phyloP scores from a whole-genome alignment of 1,140 invertebrate species.

The Zelostemma sp. region DNA sequence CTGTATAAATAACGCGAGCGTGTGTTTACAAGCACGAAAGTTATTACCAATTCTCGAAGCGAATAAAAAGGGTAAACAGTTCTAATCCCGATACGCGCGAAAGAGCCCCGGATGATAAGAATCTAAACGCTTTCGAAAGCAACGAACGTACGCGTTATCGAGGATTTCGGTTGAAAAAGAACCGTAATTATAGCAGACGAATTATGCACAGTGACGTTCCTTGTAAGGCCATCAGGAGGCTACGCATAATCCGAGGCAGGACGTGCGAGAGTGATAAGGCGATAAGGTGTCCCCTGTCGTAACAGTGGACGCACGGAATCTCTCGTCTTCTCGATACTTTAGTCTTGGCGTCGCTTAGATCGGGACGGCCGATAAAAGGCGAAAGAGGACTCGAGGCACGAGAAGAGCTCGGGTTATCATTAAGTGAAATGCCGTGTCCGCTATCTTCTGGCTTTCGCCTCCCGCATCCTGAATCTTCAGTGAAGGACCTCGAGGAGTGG shows the following conservation, averaged over 20 bases:
- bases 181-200: slow-evolving; percentile 42
- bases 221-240: slow-evolving; percentile 35
- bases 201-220: slow-evolving; percentile 37
- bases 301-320: slow-evolving; percentile 7
- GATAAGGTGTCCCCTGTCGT: slow-evolving; percentile 30
- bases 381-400: slow-evolving; percentile 35
- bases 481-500: slow-evolving; percentile 13
- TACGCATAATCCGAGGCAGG: slow-evolving; percentile 28
- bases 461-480: slow-evolving; percentile 50
- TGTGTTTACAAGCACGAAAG: slow-evolving; percentile 21
- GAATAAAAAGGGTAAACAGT: no score
- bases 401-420: slow-evolving; percentile 63
- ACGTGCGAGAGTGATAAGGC: slow-evolving; percentile 30
- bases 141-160: slow-evolving; percentile 27
- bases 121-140: no score
- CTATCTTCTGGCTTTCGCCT: slow-evolving; percentile 60
- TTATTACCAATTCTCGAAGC: background rate
- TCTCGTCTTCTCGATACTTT: slow-evolving; percentile 42
- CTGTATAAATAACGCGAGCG: slow-evolving; percentile 9
- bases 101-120: no score
- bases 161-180: slow-evolving; percentile 26
- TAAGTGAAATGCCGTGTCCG: slow-evolving; percentile 71
- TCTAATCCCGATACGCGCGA: background rate
- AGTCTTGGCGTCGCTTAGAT: slow-evolving; percentile 48
- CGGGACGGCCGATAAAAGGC: slow-evolving; percentile 47